Base-by-base conservation (phyloP, 2,888 invertebrate genomes). In the Congeria kusceri region DNA sequence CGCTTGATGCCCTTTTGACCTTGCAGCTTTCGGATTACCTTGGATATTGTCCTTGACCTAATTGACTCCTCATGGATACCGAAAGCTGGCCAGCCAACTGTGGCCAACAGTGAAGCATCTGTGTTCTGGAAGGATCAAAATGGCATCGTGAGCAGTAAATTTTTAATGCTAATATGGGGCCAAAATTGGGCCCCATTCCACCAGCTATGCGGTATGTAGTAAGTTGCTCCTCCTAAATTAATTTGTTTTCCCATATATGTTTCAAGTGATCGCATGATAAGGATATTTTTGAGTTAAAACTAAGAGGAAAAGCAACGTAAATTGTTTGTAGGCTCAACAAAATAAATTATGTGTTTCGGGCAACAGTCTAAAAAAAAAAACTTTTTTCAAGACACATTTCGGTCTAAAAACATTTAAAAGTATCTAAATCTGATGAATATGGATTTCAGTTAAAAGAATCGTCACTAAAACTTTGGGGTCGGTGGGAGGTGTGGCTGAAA, bases 11-110 rank as follows among this genome's bases (percentile, higher is more conserved):
- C 99, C 93, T 97, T 97, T 89, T 95, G 96, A 25, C 99, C 98
- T 93, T 96, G 96, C 68, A 99, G 94, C 85, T 96, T 96, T 32
- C 95, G 95, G 1, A 84, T 82, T 4, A 91, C 86, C 77, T 98
- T 98, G 13, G 95, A 95, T 92, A 99, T 97, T 0, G 99, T 98
- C 90, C 96, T 95, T 76, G 96, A 96, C 76, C 97, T 97, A n/a
- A 99, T 94, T 27, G 96, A 94, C 86, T 98, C 97, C 93, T 99
- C 99, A 89, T 99, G 99, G 0, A 99, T 98, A 0, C 98, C 98
- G 94, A 99, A 99, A 0, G 98, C 98, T 25, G 99, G 99, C 95
- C 98, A 99, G 25, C 98, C 98, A 90, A 99, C 96, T 1, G 99
- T 98, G 5, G 98, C 96, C 56, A 99, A 92, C 28, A 99, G 94